phyloP scores from a whole-genome alignment of 2,888 invertebrate species.

The Drosophila robusta region DNA sequence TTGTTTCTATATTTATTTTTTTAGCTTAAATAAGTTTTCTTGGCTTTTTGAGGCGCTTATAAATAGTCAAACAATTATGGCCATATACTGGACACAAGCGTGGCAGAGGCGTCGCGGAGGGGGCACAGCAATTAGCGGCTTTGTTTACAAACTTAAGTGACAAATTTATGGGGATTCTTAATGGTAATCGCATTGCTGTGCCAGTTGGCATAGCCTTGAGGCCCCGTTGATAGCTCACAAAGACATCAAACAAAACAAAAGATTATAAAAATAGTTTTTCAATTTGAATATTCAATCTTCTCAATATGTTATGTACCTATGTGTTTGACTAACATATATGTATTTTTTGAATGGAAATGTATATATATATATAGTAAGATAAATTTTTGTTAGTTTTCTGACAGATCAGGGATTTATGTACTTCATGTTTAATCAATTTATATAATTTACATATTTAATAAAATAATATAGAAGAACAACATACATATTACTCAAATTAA shows the following conservation, averaged over 20 bases:
- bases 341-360: too few relatives aligned
- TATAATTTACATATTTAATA: neutral
- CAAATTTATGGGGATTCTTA: slow-evolving; percentile 63
- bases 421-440: neutral
- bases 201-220: slow-evolving; percentile 43
- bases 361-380: neutral
- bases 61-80: slow-evolving; percentile 64
- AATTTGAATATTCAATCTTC: slow-evolving; percentile 23
- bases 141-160: slow-evolving; percentile 69
- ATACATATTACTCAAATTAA: too few relatives aligned
- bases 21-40: slow-evolving; percentile 24
- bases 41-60: slow-evolving; percentile 21
- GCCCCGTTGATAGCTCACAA: slow-evolving; percentile 23
- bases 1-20: slow-evolving; percentile 11
- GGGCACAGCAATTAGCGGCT: slow-evolving; percentile 68
- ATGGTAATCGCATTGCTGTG: slow-evolving; percentile 59
- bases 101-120: neutral
- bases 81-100: slow-evolving; percentile 31
- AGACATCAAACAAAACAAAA: slow-evolving; percentile 22
- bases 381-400: neutral
- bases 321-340: neutral
- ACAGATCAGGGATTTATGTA: slow-evolving; percentile 1
- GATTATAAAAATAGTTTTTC: slow-evolving; percentile 31
- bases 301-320: neutral
- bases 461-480: neutral